These are phyloP conservation scores for Epicauta chinensis DNA, from an alignment of 1,140 invertebrate species.

Conservation along the genomic window DNA sequence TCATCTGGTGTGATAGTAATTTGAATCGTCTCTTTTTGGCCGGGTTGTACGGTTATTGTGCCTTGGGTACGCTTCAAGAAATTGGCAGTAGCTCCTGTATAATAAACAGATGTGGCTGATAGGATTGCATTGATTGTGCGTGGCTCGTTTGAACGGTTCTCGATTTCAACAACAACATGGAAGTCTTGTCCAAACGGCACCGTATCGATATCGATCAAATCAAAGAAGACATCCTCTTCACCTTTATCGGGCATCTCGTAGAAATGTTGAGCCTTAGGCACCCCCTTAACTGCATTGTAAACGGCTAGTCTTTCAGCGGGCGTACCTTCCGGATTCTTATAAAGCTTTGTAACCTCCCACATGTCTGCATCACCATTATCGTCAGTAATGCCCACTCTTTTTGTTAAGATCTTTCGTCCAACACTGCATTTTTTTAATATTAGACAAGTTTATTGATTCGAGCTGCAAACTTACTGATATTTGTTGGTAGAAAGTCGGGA, in stretches of 20 bases:
- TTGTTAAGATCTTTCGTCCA: slow-evolving; percentile 68
- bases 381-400: slow-evolving; percentile 54
- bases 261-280: slow-evolving; percentile 52
- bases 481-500: slow-evolving; percentile 54
- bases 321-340: slow-evolving; percentile 64
- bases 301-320: slow-evolving; percentile 56
- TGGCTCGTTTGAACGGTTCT: slow-evolving; percentile 58
- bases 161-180: slow-evolving; percentile 56
- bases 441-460: neutral
- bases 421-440: slow-evolving; percentile 48
- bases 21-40: slow-evolving; percentile 49
- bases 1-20: slow-evolving; percentile 51
- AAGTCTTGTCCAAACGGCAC: slow-evolving; percentile 61
- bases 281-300: slow-evolving; percentile 56
- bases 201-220: slow-evolving; percentile 60
- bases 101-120: slow-evolving; percentile 57
- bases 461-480: slow-evolving; percentile 51
- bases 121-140: slow-evolving; percentile 58
- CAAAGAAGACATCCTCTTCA: slow-evolving; percentile 55
- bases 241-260: slow-evolving; percentile 51
- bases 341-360: slow-evolving; percentile 61
- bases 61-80: slow-evolving; percentile 57
- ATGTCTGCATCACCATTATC: slow-evolving; percentile 58
- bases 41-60: slow-evolving; percentile 51
- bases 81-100: slow-evolving; percentile 62